Percentiles rank a stretch among this genome's conserved stretches.
phyloP scores from a whole-genome alignment of 2,113 vertebrate genomes.

The Centropus bengalensis region DNA sequence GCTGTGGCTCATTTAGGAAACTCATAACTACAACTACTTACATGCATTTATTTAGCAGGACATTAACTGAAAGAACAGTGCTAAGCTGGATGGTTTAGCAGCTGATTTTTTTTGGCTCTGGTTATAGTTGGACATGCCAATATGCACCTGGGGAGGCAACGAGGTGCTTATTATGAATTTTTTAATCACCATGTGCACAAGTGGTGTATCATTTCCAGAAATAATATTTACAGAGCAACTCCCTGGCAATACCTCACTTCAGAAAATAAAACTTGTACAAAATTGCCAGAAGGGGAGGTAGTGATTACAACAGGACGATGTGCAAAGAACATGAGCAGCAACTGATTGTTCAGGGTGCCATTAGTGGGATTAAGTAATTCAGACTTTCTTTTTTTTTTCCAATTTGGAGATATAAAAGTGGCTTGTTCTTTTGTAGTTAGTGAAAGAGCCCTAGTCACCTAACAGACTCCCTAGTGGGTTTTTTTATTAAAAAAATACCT shows the following conservation, averaged over 20 bases:
- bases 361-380: slow-evolving; percentile 8
- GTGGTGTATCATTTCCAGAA: slow-evolving; percentile 6
- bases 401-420: not conserved
- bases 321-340: not conserved
- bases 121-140: not conserved
- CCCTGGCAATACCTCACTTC: slow-evolving; percentile 1
- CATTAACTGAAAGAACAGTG: not conserved
- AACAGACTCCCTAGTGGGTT: not conserved
- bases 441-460: not conserved
- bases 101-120: not conserved
- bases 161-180: slow-evolving; percentile 37
- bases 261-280: slow-evolving; percentile 13
- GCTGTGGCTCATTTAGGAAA: not conserved
- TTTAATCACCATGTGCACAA: not conserved
- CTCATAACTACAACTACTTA: not conserved
- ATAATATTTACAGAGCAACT: slow-evolving; percentile 49
- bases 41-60: not conserved
- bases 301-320: not conserved
- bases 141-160: slow-evolving; percentile 9
- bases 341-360: not conserved
- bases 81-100: not conserved
- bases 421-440: not conserved
- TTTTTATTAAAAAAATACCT: not conserved
- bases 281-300: not conserved
- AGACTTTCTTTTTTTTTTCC: not conserved